phyloP scores from a whole-genome alignment of 30 jellyfish, hydroid and myxozoan species.

The Hydra vulgaris region DNA sequence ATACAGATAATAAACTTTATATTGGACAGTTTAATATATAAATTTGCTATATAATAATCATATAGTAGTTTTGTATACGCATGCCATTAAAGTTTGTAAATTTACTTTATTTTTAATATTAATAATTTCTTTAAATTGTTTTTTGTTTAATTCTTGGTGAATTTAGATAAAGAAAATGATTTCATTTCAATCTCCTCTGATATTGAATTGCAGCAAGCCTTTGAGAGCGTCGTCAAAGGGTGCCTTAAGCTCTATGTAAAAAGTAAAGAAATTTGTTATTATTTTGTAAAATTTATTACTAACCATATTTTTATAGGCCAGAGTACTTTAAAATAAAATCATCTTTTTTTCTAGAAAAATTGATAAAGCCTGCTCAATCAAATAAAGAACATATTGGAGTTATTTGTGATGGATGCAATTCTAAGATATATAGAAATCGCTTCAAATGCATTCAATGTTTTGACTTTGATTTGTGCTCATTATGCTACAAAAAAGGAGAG shows the following conservation, averaged over 20 bases:
- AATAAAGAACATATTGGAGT: slow-evolving; percentile 79
- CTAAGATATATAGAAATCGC: slow-evolving; percentile 54
- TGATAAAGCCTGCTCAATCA: slow-evolving; percentile 29
- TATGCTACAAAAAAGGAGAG: slow-evolving; percentile 64
- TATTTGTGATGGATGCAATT: slow-evolving; percentile 93
- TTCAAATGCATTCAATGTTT: slow-evolving; percentile 79
- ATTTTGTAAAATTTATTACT: neutral
- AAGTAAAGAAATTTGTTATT: slow-evolving; percentile 29
- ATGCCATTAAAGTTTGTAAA: no score
- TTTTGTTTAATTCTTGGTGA: neutral
- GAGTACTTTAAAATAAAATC: neutral
- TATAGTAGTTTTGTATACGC: no score
- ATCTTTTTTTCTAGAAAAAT: neutral
- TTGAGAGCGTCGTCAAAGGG: slow-evolving; percentile 35
- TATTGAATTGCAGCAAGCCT: slow-evolving; percentile 71
- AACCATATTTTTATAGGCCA: neutral
- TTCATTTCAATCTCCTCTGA: slow-evolving; percentile 70
- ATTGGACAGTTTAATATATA: no score
- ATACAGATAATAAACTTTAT: no score
- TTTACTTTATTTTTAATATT: no score
- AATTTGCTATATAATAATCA: no score
- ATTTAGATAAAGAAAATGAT: slow-evolving; percentile 73
- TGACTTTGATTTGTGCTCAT: slow-evolving; percentile 83
- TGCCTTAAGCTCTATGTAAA: slow-evolving; percentile 58
- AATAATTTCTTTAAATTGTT: no score